These are phyloP conservation scores for Ichneumoninae sp. DNA, from an alignment of 2,888 invertebrate species.

Conservation along the genomic window DNA sequence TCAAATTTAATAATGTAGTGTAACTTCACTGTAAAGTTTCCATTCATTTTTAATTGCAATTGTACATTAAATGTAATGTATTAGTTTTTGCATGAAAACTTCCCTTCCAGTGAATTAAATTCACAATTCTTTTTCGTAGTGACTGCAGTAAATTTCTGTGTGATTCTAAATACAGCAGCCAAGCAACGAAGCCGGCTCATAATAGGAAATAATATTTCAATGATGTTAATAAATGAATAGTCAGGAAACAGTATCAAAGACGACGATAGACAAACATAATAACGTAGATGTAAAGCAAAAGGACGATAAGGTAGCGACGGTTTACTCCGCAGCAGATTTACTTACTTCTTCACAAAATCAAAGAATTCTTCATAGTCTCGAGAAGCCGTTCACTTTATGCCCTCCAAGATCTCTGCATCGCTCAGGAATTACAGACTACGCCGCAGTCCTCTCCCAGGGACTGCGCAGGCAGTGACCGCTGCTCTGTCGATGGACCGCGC, in stretches of 20 bases:
- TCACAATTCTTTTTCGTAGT: too few relatives aligned
- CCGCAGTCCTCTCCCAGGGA: background rate
- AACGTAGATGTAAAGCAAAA: background rate
- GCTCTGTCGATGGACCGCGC: background rate
- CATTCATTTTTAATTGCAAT: too few relatives aligned
- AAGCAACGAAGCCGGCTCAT: background rate
- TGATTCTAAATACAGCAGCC: background rate
- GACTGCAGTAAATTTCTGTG: background rate
- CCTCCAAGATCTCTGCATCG: background rate
- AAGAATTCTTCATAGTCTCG: background rate
- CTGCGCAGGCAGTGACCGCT: background rate
- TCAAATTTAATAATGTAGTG: too few relatives aligned
- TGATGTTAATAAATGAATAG: background rate
- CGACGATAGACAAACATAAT: background rate
- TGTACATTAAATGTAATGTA: too few relatives aligned
- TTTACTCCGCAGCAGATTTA: background rate
- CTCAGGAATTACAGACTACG: constrained; percentile 2
- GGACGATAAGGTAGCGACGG: background rate
- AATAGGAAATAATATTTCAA: background rate
- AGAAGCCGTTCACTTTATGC: background rate
- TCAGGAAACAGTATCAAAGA: background rate
- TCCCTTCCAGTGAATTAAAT: too few relatives aligned
- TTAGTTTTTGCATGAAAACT: too few relatives aligned
- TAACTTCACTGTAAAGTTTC: too few relatives aligned
- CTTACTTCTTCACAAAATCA: constrained; percentile 10